Conservation (phyloP, 2,888 invertebrate genomes). For the Dicycla oo region DNA sequence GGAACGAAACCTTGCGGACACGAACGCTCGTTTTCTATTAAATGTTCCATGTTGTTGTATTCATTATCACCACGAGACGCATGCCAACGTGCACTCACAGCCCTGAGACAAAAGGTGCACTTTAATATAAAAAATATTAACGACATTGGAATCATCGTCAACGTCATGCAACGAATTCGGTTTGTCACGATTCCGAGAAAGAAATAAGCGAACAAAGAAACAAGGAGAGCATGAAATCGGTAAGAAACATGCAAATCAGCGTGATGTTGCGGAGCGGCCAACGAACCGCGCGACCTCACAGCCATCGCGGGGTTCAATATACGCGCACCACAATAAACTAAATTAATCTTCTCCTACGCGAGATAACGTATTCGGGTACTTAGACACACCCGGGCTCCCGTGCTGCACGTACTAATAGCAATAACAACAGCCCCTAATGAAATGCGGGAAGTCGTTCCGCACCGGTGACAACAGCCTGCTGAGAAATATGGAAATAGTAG, state of each 20-base stretch:
- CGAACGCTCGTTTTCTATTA: slow-evolving; percentile 65
- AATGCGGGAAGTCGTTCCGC: slow-evolving; percentile 37
- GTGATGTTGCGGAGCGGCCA: slow-evolving; percentile 76
- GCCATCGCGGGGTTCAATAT: slow-evolving; percentile 54
- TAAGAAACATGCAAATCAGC: slow-evolving; percentile 81
- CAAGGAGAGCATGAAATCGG: slow-evolving; percentile 77
- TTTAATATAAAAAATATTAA: slow-evolving; percentile 51
- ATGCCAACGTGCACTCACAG: slow-evolving; percentile 57
- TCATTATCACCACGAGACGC: slow-evolving; percentile 45
- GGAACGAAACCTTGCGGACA: slow-evolving; percentile 61
- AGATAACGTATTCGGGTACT: slow-evolving; percentile 68
- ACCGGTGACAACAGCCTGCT: slow-evolving; percentile 24
- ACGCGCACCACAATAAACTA: slow-evolving; percentile 61
- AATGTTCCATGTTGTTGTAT: slow-evolving; percentile 53
- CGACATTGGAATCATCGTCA: slow-evolving; percentile 61
- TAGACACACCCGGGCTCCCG: slow-evolving; percentile 50
- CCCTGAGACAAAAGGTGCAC: slow-evolving; percentile 55
- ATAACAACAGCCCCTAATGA: slow-evolving; percentile 59
- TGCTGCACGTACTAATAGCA: slow-evolving; percentile 50
- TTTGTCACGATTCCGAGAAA: slow-evolving; percentile 77
- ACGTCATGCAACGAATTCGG: slow-evolving; percentile 71
- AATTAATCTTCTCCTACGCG: slow-evolving; percentile 73
- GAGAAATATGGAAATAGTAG: slow-evolving; percentile 40
- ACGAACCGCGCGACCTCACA: slow-evolving; percentile 77
- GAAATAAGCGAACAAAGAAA: slow-evolving; percentile 75